A percentile compares a stretch with the other conserved stretches of the same genome.
phyloP scores from a whole-genome alignment of 2,113 vertebrate genomes.

The Smithornis capensis region DNA sequence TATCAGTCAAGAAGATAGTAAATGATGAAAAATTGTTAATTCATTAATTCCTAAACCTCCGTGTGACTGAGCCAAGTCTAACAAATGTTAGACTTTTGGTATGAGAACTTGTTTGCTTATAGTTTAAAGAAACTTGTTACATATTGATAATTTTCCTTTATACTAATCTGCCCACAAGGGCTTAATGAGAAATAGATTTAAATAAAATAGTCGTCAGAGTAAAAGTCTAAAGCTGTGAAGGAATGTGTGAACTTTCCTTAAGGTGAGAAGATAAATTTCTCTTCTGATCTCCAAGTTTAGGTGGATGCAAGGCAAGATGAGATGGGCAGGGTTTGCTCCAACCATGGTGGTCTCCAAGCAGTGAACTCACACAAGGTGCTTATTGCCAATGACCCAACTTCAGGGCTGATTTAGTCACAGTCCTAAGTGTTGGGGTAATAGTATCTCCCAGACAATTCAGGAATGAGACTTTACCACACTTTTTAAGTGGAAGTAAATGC shows the following conservation, averaged over 20 bases:
- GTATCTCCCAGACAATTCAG: neutral
- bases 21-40: neutral
- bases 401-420: neutral
- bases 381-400: neutral
- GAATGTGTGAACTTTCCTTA: neutral
- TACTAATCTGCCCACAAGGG: neutral
- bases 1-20: neutral
- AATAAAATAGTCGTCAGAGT: neutral
- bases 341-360: accelerated
- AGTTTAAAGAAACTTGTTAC: neutral
- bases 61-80: too few relatives aligned
- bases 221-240: neutral
- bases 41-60: neutral
- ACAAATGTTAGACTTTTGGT: neutral
- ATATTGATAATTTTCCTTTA: neutral
- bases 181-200: neutral
- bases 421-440: neutral
- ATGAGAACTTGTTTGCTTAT: neutral
- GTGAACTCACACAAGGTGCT: accelerated
- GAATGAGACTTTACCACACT: neutral
- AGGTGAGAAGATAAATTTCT: neutral
- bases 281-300: neutral
- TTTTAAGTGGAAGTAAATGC: neutral
- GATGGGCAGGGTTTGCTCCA: neutral
- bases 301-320: neutral